Evolutionary conservation across 2,888 invertebrate genomes (phyloP), one percentile per base, ranked within the genome.

Genomic region (Polydrusus pterygomalis): DNA sequence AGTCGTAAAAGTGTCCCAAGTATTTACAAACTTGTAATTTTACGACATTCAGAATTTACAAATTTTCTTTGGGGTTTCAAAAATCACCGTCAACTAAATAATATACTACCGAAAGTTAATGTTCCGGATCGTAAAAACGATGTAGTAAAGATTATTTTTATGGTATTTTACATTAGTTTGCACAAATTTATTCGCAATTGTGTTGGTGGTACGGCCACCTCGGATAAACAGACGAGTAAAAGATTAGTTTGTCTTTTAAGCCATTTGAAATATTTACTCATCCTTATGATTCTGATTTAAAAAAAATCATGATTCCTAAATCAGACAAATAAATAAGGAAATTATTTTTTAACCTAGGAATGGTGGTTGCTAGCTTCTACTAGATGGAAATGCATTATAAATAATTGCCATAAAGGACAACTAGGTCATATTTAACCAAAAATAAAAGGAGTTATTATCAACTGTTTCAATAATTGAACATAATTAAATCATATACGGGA

Each of bases 91-190:
- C 34, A 58, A 38, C 58, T 38, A 17, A 58, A 34, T n/a, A n/a
- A n/a, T 58, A 38, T 58, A 38, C 58, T 58, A 58, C 34, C 34
- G 17, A 58, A 58, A 17, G 34, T 58, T 58, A 58, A 38, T 38
- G 38, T 10, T 58, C 38, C 25, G 10, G 38, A 38, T 58, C 58
- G 17, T 58, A 58, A 58, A 58, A 58, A 17, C 58, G 58, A 58
- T n/a, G 58, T 58, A 34, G 11, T 67, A 67, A 67, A 67, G 67
- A 67, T 67, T 67, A 54, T 67, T 54, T 54, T 67, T 67, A 67
- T 67, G 38, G 40, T 54, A 54, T 67, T 54, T 67, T 38, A 40
- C 67, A 67, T 67, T 38, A 67, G 54, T 54, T 54, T 13, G 67
- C 38, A 49, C n/a, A 13, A 13, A 38, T 34, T 67, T 67, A 67